phyloP scores from a whole-genome alignment of 2,888 invertebrate species.

The Elmis aenea region DNA sequence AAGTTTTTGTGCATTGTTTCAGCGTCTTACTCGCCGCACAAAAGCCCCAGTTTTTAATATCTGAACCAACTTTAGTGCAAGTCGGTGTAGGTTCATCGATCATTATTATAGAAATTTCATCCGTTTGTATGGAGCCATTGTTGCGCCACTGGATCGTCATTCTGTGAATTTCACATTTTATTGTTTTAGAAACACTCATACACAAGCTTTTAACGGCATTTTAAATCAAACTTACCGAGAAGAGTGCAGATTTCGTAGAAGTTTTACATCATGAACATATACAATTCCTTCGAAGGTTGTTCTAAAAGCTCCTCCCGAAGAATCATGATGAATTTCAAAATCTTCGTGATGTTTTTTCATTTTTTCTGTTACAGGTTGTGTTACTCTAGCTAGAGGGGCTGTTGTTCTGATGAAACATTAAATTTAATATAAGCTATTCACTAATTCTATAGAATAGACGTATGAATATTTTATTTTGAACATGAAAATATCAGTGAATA shows the following conservation, averaged over 20 bases:
- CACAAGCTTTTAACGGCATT: too few species aligned
- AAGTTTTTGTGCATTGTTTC: constrained; percentile 50
- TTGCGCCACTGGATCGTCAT: constrained; percentile 46
- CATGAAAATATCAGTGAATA: too few species aligned
- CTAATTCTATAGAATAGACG: constrained; percentile 3
- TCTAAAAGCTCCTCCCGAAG: constrained; percentile 48
- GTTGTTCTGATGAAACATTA: constrained; percentile 49
- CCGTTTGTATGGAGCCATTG: constrained; percentile 27
- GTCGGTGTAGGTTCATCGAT: constrained; percentile 35
- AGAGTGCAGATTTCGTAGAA: constrained; percentile 45
- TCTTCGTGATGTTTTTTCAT: constrained; percentile 25
- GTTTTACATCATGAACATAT: constrained; percentile 49
- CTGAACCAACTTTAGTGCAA: constrained; percentile 31
- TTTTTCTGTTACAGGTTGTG: constrained; percentile 43
- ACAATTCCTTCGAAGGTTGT: constrained; percentile 55
- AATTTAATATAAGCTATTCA: constrained; percentile 13
- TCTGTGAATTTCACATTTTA: too few species aligned
- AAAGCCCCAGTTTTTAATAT: constrained; percentile 32
- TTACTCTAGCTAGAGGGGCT: constrained; percentile 45
- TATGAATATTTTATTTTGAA: too few species aligned
- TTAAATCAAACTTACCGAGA: too few species aligned
- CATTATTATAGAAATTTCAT: constrained; percentile 39
- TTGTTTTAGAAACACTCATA: too few species aligned
- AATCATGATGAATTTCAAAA: constrained; percentile 11
- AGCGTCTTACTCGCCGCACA: constrained; percentile 52